phyloP scores from a whole-genome alignment of 2,797 vertebrate genomes.

The Euthynnus affinis region DNA sequence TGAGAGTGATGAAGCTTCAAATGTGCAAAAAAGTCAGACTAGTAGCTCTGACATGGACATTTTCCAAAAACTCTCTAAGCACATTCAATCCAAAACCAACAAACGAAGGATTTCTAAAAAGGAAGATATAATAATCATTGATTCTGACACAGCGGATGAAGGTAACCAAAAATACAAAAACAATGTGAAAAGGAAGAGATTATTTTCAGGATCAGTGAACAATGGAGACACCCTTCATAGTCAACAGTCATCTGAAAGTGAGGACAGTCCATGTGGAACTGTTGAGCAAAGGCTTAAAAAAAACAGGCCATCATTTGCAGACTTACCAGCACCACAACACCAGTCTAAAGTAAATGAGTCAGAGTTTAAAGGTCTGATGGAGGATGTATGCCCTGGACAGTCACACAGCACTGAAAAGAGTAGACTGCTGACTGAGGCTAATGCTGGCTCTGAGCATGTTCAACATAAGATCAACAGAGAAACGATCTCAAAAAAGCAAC shows the following conservation, averaged over 20 bases:
- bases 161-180: background rate
- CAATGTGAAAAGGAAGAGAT: background rate
- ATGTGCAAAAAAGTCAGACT: background rate
- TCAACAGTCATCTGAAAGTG: background rate
- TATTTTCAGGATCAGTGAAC: background rate
- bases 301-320: background rate
- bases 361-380: background rate
- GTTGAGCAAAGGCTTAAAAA: background rate
- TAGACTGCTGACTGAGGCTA: background rate
- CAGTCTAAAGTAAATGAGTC: background rate
- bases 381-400: background rate
- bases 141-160: constrained; percentile 38
- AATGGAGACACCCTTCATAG: background rate
- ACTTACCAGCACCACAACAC: background rate
- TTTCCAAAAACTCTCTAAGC: too few species aligned
- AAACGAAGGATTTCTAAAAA: background rate
- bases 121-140: background rate
- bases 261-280: background rate
- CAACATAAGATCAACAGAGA: background rate
- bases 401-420: too few species aligned
- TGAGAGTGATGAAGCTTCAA: background rate
- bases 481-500: background rate
- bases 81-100: background rate
- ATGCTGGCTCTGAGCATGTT: background rate
- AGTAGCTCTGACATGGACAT: too few species aligned